Evolutionary conservation across 2,888 invertebrate genomes (phyloP).

Genomic region (Drosophila picticornis): DNA sequence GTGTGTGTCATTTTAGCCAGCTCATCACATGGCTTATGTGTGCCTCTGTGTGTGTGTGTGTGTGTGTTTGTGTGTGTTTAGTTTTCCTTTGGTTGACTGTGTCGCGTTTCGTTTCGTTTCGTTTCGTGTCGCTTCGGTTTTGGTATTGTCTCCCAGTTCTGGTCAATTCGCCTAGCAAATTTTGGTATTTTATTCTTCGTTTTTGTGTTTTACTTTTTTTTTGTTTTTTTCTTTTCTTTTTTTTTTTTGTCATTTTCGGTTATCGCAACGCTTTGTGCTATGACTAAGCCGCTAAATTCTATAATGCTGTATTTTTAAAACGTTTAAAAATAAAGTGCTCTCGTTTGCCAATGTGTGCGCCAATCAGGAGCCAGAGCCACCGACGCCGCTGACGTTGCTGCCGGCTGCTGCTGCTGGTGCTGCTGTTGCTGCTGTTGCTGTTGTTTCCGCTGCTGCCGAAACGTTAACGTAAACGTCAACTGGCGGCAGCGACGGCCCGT

Average conservation of each 20-base stretch:
- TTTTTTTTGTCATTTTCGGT: slow-evolving; percentile 2
- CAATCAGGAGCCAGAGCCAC: slow-evolving; percentile 73
- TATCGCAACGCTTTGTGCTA: slow-evolving; percentile 40
- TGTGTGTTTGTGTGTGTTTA: slow-evolving; percentile 26
- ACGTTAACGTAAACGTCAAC: slow-evolving; percentile 29
- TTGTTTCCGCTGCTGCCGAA: slow-evolving; percentile 15
- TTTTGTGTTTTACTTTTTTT: not conserved
- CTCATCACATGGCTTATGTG: slow-evolving; percentile 44
- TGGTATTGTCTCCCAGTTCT: slow-evolving; percentile 28
- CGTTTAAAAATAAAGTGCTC: slow-evolving; percentile 79
- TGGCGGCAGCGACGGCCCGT: slow-evolving; percentile 22
- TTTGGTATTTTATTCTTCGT: slow-evolving; percentile 14
- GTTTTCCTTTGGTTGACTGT: slow-evolving; percentile 31
- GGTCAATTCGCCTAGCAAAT: slow-evolving; percentile 59
- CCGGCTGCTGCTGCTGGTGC: not conserved
- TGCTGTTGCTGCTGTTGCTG: not conserved
- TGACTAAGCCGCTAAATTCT: slow-evolving; percentile 75
- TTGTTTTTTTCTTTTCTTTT: slow-evolving; percentile 19
- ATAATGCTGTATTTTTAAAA: slow-evolving; percentile 79
- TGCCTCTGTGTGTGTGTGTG: slow-evolving; percentile 11
- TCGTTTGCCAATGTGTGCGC: slow-evolving; percentile 81
- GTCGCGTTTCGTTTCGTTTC: slow-evolving; percentile 14
- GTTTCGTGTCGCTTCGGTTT: slow-evolving; percentile 5
- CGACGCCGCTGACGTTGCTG: slow-evolving; percentile 28
- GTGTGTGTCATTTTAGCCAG: slow-evolving; percentile 61